These are phyloP conservation scores for Agrilus mali DNA, from an alignment of 2,888 invertebrate species.

Conservation along the genomic window DNA sequence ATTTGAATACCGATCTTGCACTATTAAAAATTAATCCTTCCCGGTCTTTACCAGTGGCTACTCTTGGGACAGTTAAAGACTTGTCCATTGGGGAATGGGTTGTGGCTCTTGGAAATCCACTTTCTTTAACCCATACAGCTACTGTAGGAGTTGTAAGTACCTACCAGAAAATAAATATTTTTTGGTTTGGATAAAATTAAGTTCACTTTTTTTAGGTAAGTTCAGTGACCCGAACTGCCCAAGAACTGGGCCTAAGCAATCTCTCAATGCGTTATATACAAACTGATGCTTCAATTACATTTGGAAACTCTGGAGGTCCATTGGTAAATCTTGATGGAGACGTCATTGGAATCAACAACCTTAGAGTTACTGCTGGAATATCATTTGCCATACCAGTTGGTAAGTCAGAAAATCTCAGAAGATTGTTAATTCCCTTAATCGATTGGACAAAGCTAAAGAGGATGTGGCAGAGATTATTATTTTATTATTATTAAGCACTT, in stretches of 20 bases:
- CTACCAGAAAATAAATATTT: too few relatives aligned
- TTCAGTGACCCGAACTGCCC: constrained; percentile 49
- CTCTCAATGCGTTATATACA: constrained; percentile 73
- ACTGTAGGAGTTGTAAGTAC: constrained; percentile 85
- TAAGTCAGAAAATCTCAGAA: too few relatives aligned
- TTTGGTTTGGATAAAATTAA: too few relatives aligned
- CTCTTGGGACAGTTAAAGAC: constrained; percentile 60
- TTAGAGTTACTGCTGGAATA: constrained; percentile 85
- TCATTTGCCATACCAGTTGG: constrained; percentile 86
- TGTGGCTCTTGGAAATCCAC: constrained; percentile 86
- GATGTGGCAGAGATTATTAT: too few relatives aligned
- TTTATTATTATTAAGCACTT: background rate
- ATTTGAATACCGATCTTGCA: constrained; percentile 76
- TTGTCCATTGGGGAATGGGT: constrained; percentile 87
- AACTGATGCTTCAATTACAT: constrained; percentile 90
- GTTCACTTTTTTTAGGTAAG: too few relatives aligned
- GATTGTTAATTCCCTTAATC: too few relatives aligned
- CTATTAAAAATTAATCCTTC: constrained; percentile 61
- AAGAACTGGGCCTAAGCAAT: constrained; percentile 53
- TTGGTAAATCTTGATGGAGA: constrained; percentile 87
- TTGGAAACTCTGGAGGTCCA: constrained; percentile 93
- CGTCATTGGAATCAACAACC: constrained; percentile 85
- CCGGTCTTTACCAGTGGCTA: constrained; percentile 60
- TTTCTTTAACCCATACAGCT: constrained; percentile 80
- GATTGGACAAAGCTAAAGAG: too few relatives aligned